Base-by-base conservation (phyloP, 2,888 invertebrate species). In the Chloroclystis v-ata region DNA sequence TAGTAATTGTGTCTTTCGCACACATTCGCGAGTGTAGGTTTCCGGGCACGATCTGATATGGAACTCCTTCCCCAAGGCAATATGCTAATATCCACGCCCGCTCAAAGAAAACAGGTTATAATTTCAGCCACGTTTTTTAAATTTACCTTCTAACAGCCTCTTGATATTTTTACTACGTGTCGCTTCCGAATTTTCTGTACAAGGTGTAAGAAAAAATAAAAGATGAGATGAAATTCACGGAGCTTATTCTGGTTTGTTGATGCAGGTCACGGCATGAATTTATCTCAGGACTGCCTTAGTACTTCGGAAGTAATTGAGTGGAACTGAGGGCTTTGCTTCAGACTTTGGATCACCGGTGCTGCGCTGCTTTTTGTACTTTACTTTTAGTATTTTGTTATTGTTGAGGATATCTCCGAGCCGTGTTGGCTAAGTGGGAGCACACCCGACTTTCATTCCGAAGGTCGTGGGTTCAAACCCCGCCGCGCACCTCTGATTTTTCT, bases 151-250 rank as follows among this genome's bases (percentile, higher is more conserved):
- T 78, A 82, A 81, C 77, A 71, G 72, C 72, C 73, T 71, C 76
- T 70, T 76, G 75, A 82, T 81, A 80, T 81, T 82, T 81, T 78
- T 75, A 75, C 72, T 76, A 78, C 77, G 78, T 79, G 81, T 79
- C 70, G 61, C 69, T 65, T 69, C 67, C 65, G 65, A 74, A 72
- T 68, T 65, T 72, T 72, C 65, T 70, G 69, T 72, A 75, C 68
- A 65, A 56, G 59, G 56, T 64, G 60, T 56, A 60, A 57, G 72
- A 76, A 72, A 69, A 57, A 72, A 76, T 73, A 69, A 78, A 75
- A 69, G 61, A 65, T 65, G 66, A 72, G 67, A 75, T 75, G 71
- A 79, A 77, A 75, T 50, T 75, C 63, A 52, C 54, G 52, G 59
- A 70, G 71, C 71, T 75, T 74, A 73, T 69, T 70, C 61, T 56